phyloP scores from a whole-genome alignment of 2,888 invertebrate genomes.

The Meiosimyza decipiens region DNA sequence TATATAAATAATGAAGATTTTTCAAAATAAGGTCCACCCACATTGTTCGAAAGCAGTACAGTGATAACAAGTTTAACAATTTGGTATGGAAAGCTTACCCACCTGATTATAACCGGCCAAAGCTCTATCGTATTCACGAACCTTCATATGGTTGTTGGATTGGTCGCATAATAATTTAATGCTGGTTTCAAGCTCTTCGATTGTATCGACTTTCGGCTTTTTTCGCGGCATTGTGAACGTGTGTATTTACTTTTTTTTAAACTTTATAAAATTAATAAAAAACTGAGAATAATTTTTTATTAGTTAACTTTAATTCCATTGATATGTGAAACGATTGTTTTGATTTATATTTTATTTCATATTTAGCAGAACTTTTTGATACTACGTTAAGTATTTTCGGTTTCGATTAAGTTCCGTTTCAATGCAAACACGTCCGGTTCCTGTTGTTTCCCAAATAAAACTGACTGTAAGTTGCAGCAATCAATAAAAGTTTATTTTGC shows the following conservation, averaged over 20 bases:
- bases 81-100: conserved; percentile 49
- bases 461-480: conserved; percentile 7
- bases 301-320: neutral
- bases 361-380: no score
- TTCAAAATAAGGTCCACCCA: no score
- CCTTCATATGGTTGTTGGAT: conserved; percentile 80
- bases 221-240: conserved; percentile 57
- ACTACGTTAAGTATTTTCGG: neutral
- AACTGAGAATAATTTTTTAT: neutral
- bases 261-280: neutral
- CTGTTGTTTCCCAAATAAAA: neutral
- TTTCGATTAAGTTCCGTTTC: neutral
- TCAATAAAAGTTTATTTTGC: conserved; percentile 11
- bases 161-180: conserved; percentile 82
- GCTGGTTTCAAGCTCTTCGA: conserved; percentile 66
- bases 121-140: conserved; percentile 78
- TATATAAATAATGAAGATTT: no score
- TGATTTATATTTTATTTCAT: neutral
- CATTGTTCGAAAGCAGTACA: no score
- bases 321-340: neutral
- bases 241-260: neutral
- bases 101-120: conserved; percentile 79
- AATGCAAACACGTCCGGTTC: conserved; percentile 12
- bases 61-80: neutral
- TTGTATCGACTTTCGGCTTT: conserved; percentile 64